Base-by-base conservation (phyloP, 2,888 invertebrate genomes). In the Andrena flavipes region DNA sequence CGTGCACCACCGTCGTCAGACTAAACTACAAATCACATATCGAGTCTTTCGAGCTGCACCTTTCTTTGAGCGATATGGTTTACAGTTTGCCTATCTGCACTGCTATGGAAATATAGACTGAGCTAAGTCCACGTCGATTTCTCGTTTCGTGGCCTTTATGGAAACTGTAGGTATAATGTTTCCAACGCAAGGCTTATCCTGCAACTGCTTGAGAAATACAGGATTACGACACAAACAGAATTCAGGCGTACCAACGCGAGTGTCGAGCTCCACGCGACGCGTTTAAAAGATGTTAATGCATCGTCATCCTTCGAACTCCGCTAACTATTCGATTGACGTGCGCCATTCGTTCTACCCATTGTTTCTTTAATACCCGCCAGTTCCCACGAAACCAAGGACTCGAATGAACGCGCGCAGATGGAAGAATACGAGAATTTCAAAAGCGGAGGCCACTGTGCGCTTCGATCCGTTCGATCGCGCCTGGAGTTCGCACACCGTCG, bases 401-500 rank as follows among this genome's bases (percentile, higher is more conserved):
- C 62, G 56, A 26, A 56, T 56, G 26, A 7, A 56, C 56, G 23
- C 23, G 26, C 23, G 10, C 23, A 10, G 10, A 26, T 26, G 56
- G 4, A 23, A 26, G 56, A 56, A 8, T 4, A 23, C 56, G 23
- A 26, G 23, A 56, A 13, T 56, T 26, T 20, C 56, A 56, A 54
- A n/a, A 16, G 23, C 10, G 23, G 26, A 56, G 10, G 20, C 23
- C 56, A 13, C 20, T 4, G 23, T 4, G 10, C 4, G 56, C 56
- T 20, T 76, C 64, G 76, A 76, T 59, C 33, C 7, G 20, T 42
- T 13, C 29, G 3, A 73, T 64, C 67, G 60, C 2, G 64, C 62
- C 49, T 62, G 64, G 64, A 10, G n/a, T 1, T 13, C 13, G 6
- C 30, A 26, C 23, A 16, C 13, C 42, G 16, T 26, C 54, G 56